These are phyloP conservation scores for Chrysodeixis includens DNA, from an alignment of 2,888 invertebrate species.

Conservation along the genomic window DNA sequence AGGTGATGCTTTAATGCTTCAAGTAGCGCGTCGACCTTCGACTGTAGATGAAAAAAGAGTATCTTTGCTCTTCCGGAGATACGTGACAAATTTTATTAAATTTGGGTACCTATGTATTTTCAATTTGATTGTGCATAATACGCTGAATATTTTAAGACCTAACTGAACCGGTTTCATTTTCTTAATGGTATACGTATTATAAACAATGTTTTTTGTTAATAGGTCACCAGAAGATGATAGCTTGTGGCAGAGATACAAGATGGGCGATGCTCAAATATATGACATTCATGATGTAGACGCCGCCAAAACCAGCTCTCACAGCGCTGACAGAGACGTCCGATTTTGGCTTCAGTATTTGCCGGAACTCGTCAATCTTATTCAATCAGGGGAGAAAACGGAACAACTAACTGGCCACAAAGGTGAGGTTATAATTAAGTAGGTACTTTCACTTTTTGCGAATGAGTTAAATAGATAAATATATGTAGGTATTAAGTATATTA, in stretches of 20 bases:
- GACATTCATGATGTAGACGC: constrained; percentile 71
- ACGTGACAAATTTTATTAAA: constrained; percentile 84
- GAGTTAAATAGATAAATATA: too few relatives aligned
- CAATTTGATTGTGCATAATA: too few relatives aligned
- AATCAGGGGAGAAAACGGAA: constrained; percentile 70
- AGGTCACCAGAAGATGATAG: constrained; percentile 90
- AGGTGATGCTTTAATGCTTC: constrained; percentile 91
- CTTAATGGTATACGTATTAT: too few relatives aligned
- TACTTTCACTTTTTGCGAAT: too few relatives aligned
- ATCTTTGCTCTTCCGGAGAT: constrained; percentile 71
- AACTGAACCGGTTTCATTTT: too few relatives aligned
- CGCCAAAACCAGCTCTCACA: constrained; percentile 43
- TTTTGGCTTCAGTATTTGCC: constrained; percentile 86
- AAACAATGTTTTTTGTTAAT: constrained; percentile 12
- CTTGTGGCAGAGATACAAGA: constrained; percentile 90
- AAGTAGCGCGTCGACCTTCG: constrained; percentile 90
- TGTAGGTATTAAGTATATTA: too few relatives aligned
- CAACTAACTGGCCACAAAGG: constrained; percentile 72
- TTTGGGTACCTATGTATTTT: constrained; percentile 74
- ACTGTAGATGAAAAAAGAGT: constrained; percentile 89
- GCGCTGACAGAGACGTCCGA: constrained; percentile 68
- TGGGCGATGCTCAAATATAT: constrained; percentile 85
- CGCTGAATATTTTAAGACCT: too few relatives aligned
- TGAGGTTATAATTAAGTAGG: constrained; percentile 38
- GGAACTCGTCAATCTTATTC: constrained; percentile 67